A percentile compares a stretch with the other conserved stretches of the same genome.
These are phyloP conservation scores for Clarias magur DNA, from an alignment of 2,113 vertebrate genomes.

Conservation along the genomic window DNA sequence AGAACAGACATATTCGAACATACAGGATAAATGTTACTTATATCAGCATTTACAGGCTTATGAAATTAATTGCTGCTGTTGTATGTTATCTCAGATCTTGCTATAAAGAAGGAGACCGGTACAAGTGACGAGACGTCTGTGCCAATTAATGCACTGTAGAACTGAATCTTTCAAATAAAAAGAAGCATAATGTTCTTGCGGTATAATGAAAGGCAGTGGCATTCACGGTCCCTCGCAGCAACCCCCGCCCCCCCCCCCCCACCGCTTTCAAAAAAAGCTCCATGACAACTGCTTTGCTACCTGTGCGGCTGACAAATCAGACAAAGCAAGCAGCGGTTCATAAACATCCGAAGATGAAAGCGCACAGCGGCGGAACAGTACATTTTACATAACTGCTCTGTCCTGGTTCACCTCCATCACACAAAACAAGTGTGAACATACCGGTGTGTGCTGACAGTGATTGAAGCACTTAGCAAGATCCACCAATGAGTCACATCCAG, in stretches of 20 bases:
- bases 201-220: not conserved
- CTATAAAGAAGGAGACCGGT: not conserved
- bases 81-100: not conserved
- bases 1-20: not conserved
- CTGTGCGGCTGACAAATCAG: constrained; percentile 31
- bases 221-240: not conserved
- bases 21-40: not conserved
- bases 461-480: constrained; percentile 29
- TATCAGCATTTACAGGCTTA: not conserved
- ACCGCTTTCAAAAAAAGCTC: not conserved
- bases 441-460: constrained; percentile 16
- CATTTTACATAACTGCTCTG: constrained; percentile 18
- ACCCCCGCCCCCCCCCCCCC: not conserved
- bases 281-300: constrained; percentile 24
- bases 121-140: not conserved
- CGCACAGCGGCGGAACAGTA: not conserved
- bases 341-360: constrained; percentile 33
- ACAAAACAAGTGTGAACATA: not conserved
- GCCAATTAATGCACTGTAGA: not conserved
- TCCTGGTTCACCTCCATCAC: constrained; percentile 10
- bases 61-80: not conserved
- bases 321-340: constrained; percentile 45
- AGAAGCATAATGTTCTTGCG: not conserved
- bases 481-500: not conserved
- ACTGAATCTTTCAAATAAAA: not conserved